Evolutionary conservation across 2,797 vertebrate species (phyloP).

Genomic region (Eremophila alpestris): DNA sequence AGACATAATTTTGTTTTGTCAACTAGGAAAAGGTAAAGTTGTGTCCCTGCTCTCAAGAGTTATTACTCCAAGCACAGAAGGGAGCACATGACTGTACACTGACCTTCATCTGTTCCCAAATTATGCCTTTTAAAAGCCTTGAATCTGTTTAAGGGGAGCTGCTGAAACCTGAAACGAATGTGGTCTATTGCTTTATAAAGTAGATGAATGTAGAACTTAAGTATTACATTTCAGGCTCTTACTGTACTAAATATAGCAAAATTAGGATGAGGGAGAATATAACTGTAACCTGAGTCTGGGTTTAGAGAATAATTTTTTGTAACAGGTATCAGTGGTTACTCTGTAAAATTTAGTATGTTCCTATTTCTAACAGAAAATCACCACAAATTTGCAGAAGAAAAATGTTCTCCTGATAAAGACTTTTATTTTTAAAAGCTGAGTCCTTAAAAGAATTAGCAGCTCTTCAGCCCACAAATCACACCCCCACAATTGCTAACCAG

Average conservation of each 20-base stretch:
- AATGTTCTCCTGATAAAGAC: neutral
- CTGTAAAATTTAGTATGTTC: neutral
- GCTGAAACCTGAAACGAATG: conserved; percentile 48
- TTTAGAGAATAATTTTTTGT: neutral
- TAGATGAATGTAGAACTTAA: conserved; percentile 30
- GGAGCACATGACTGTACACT: conserved; percentile 5
- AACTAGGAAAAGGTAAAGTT: neutral
- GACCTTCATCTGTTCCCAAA: conserved; percentile 64
- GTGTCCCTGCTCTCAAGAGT: neutral
- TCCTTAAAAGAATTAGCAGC: neutral
- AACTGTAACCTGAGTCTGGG: neutral
- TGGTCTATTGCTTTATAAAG: conserved; percentile 39
- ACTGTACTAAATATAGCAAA: conserved; percentile 41
- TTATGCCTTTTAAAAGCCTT: conserved; percentile 50
- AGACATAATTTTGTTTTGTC: neutral
- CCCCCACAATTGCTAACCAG: neutral
- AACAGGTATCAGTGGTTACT: neutral
- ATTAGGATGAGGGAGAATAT: conserved; percentile 13
- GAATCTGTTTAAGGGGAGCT: conserved; percentile 39
- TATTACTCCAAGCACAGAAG: conserved; percentile 47
- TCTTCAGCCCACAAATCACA: neutral
- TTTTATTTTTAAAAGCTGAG: neutral
- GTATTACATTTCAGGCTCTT: conserved; percentile 51
- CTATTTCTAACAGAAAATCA: neutral
- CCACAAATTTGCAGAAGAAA: neutral